These are phyloP conservation scores for Arctia plantaginis DNA, from an alignment of 2,888 invertebrate genomes.

Conservation along the genomic window DNA sequence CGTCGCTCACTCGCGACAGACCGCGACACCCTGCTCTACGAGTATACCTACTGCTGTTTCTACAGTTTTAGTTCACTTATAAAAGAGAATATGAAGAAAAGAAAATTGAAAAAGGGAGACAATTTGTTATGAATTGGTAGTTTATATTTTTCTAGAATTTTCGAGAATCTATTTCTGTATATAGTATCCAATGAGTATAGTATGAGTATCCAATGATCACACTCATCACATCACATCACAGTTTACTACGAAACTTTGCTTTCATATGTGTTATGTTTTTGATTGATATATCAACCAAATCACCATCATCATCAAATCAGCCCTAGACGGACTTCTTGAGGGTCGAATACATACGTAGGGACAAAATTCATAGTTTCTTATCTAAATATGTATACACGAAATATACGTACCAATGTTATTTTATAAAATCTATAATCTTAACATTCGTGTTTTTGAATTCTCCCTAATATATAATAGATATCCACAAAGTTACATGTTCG, in stretches of 20 bases:
- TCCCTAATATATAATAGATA: neutral
- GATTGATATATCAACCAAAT: too few relatives aligned
- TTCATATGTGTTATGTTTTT: too few relatives aligned
- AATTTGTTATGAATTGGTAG: neutral
- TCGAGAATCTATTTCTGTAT: too few relatives aligned
- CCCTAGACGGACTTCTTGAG: too few relatives aligned
- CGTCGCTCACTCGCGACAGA: constrained; percentile 13
- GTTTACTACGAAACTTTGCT: too few relatives aligned
- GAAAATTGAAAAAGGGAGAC: neutral
- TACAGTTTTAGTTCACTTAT: neutral
- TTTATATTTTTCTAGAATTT: neutral
- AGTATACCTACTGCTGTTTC: constrained; percentile 10
- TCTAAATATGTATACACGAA: too few relatives aligned
- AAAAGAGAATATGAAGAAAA: neutral
- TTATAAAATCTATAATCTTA: neutral
- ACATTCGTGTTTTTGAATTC: neutral
- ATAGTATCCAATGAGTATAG: too few relatives aligned
- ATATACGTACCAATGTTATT: too few relatives aligned
- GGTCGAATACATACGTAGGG: too few relatives aligned
- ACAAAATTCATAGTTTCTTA: too few relatives aligned
- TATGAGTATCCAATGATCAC: too few relatives aligned
- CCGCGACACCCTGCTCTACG: constrained; percentile 1
- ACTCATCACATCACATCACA: too few relatives aligned
- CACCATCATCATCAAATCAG: neutral
- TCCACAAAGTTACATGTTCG: constrained; percentile 29